Conservation (phyloP, 2,888 invertebrate genomes). For the Epinotia ramella region DNA sequence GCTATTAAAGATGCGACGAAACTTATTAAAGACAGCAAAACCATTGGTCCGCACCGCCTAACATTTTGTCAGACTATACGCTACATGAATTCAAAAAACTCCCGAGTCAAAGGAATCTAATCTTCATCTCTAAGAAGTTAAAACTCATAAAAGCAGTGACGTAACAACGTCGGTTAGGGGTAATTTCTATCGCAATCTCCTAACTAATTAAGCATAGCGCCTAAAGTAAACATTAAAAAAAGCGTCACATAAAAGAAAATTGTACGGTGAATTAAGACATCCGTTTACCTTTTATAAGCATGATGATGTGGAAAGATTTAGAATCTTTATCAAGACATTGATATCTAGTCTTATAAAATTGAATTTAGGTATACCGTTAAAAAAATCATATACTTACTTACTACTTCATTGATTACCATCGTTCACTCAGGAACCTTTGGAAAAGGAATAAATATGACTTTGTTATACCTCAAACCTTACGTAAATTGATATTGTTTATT, state of each 20-base stretch:
- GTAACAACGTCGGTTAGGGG: conserved; percentile 1
- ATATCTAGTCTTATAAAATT: no score
- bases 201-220: conserved; percentile 70
- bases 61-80: conserved; percentile 25
- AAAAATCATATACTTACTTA: no score
- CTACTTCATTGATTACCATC: no score
- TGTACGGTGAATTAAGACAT: conserved; percentile 66
- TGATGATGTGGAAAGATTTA: conserved; percentile 48
- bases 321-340: background rate
- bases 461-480: no score
- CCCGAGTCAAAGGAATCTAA: background rate
- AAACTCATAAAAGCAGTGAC: background rate
- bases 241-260: conserved; percentile 59
- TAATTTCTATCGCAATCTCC: conserved; percentile 55
- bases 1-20: conserved; percentile 52
- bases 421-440: no score
- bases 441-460: no score
- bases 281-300: conserved; percentile 60
- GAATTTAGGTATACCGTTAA: no score
- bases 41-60: conserved; percentile 62
- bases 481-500: no score
- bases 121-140: background rate
- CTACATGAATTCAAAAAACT: conserved; percentile 2
- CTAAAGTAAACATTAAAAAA: conserved; percentile 62
- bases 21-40: conserved; percentile 51